A percentile compares a stretch with the other conserved stretches of the same genome.
Evolutionary conservation across 2,113 vertebrate species (phyloP).

Genomic region (Chauna torquata): DNA sequence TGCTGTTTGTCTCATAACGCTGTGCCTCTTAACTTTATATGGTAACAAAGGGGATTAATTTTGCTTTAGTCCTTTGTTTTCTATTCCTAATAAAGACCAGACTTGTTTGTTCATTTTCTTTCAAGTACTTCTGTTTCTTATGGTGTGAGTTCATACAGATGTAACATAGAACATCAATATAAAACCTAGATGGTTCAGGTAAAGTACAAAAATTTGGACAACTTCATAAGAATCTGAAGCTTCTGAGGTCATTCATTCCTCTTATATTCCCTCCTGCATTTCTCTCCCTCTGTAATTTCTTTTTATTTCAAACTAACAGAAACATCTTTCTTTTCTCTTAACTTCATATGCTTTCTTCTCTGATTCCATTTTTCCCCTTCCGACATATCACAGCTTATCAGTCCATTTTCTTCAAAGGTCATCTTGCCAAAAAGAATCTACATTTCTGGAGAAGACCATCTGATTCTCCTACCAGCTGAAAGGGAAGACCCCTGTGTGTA

Average conservation of each 20-base stretch:
- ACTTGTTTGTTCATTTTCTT: conserved; percentile 72
- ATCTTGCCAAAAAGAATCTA: not conserved
- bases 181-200: conserved; percentile 26
- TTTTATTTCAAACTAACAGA: not conserved
- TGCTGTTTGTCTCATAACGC: conserved; percentile 61
- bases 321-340: not conserved
- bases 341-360: not conserved
- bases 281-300: not conserved
- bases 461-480: not conserved
- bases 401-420: not conserved
- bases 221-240: not conserved
- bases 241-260: not conserved
- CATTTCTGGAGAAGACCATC: not conserved
- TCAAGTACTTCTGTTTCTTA: conserved; percentile 68
- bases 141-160: conserved; percentile 39
- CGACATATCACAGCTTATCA: not conserved
- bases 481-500: not conserved
- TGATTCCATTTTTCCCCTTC: not conserved
- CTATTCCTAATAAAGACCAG: conserved; percentile 67
- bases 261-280: not conserved
- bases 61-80: conserved; percentile 73
- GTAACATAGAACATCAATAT: conserved; percentile 8
- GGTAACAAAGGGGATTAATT: conserved; percentile 75
- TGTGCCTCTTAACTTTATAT: conserved; percentile 65
- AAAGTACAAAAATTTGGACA: conserved; percentile 22